A percentile compares a stretch with the other conserved stretches of the same genome.
Conservation (phyloP, 2,888 invertebrate species). For the Allolobophora icterica region DNA sequence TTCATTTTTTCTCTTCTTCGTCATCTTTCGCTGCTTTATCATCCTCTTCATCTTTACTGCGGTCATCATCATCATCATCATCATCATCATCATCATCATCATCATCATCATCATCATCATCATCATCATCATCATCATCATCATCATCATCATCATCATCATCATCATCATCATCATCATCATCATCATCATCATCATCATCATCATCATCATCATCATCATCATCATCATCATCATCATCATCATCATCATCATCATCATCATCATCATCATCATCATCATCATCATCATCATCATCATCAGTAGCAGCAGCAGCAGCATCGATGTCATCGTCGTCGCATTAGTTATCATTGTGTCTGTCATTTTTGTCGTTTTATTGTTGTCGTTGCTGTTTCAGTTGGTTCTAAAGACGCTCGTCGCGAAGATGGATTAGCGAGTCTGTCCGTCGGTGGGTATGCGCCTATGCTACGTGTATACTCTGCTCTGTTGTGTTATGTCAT, state of each 20-base stretch:
- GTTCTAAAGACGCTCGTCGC: conserved; percentile 39
- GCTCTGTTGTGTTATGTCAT: background rate
- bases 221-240: background rate
- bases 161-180: background rate
- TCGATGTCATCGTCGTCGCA: too few relatives aligned
- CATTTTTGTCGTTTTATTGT: background rate
- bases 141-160: background rate
- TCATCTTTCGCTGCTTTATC: too few relatives aligned
- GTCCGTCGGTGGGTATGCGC: conserved; percentile 28
- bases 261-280: background rate
- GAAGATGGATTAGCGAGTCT: conserved; percentile 38
- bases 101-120: background rate
- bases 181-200: background rate
- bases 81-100: background rate
- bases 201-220: background rate
- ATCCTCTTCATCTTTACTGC: background rate
- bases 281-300: too few relatives aligned
- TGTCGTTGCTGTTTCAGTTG: conserved; percentile 7
- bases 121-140: background rate
- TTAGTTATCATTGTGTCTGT: background rate
- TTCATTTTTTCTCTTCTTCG: too few relatives aligned
- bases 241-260: too few relatives aligned
- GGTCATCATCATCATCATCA: background rate
- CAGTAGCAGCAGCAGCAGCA: too few relatives aligned
- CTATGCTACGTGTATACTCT: background rate